Conservation (phyloP, 2,113 vertebrate species). For the Onychostruthus taczanowskii region DNA sequence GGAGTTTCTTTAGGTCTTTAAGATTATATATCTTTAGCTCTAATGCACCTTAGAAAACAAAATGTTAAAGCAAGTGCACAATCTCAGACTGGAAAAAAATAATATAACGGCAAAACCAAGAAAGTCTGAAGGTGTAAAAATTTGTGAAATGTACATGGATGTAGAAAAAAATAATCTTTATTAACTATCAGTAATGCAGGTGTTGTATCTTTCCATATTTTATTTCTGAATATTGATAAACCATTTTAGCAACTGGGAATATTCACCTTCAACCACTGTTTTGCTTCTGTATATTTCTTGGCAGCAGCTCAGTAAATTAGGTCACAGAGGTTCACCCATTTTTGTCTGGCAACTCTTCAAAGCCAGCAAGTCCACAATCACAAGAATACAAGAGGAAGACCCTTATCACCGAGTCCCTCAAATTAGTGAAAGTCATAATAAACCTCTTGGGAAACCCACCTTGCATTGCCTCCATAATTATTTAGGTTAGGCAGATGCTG, state of each 20-base stretch:
- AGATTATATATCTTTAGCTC: background rate
- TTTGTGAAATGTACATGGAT: background rate
- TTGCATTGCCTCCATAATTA: background rate
- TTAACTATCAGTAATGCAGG: background rate
- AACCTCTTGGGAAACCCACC: background rate
- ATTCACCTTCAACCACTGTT: constrained; percentile 1
- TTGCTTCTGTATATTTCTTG: constrained; percentile 13
- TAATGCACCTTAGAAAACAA: background rate
- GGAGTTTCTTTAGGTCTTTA: background rate
- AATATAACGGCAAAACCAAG: background rate
- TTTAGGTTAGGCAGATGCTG: background rate
- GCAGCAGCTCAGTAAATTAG: constrained; percentile 17
- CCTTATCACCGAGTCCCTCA: background rate
- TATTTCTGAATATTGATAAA: background rate
- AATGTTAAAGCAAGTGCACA: background rate
- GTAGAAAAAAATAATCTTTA: background rate
- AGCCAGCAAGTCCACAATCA: background rate
- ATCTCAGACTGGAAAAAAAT: background rate
- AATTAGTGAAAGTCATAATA: background rate
- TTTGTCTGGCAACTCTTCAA: constrained; percentile 11
- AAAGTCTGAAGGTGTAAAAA: background rate
- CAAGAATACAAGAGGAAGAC: background rate
- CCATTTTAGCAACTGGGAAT: background rate
- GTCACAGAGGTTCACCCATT: constrained; percentile 14
- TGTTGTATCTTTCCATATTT: background rate